These are phyloP conservation scores for Taphrorychus bicolor DNA, from an alignment of 2,888 invertebrate genomes.

Conservation along the genomic window DNA sequence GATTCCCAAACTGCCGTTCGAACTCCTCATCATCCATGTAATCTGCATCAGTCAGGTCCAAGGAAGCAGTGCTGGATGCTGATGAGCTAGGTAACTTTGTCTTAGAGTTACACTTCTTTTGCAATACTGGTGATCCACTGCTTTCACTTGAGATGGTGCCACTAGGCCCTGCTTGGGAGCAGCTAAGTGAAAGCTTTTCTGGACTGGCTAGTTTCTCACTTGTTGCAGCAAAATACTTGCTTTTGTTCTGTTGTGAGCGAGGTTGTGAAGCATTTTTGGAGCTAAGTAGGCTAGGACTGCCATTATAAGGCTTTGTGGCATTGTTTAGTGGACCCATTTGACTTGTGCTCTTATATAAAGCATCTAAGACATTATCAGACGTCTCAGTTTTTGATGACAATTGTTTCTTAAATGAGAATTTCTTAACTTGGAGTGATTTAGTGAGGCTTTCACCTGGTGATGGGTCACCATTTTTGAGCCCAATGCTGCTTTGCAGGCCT, in stretches of 20 bases:
- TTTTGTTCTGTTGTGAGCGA: not conserved
- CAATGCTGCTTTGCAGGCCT: too few relatives aligned
- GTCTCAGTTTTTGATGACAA: not conserved
- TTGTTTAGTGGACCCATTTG: not conserved
- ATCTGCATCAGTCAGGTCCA: constrained; percentile 46
- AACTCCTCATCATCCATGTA: constrained; percentile 53
- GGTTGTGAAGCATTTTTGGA: too few relatives aligned
- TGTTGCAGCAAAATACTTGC: not conserved
- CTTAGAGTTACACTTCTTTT: not conserved
- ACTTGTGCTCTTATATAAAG: constrained; percentile 22
- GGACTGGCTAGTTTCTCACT: not conserved
- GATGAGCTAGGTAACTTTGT: constrained; percentile 11
- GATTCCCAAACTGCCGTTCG: constrained; percentile 45
- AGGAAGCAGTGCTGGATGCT: constrained; percentile 9
- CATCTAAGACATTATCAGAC: constrained; percentile 20
- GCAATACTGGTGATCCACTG: not conserved
- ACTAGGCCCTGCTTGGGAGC: too few relatives aligned
- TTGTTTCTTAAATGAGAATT: not conserved
- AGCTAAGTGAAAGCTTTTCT: too few relatives aligned
- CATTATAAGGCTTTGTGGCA: not conserved
- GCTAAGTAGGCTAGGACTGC: not conserved
- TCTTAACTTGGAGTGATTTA: not conserved
- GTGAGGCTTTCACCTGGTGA: too few relatives aligned
- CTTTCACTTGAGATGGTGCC: not conserved
- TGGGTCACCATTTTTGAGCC: too few relatives aligned